A percentile compares a stretch with the other conserved stretches of the same genome.
Conservation (phyloP, 2,888 invertebrate genomes). For the Stenodema calcarata region DNA sequence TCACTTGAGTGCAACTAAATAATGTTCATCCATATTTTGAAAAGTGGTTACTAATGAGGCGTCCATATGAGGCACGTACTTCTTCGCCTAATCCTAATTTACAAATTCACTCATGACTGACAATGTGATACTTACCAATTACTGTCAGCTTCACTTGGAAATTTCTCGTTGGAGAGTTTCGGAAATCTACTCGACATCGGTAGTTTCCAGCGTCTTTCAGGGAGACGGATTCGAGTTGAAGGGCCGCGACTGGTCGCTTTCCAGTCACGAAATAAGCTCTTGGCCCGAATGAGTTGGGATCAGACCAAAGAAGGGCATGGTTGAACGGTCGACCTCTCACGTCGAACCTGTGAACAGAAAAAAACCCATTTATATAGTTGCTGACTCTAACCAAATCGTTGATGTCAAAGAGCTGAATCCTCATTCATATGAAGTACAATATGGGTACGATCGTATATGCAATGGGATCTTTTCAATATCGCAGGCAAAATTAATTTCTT, state of each 20-base stretch:
- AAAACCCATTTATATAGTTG: background rate
- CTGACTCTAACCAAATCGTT: no score
- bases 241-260: constrained; percentile 63
- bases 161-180: constrained; percentile 66
- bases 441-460: no score
- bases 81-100: no score
- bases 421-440: no score
- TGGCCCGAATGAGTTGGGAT: constrained; percentile 64
- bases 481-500: no score
- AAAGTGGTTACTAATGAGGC: no score
- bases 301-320: constrained; percentile 65
- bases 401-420: no score
- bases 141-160: constrained; percentile 67
- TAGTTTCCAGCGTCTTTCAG: constrained; percentile 61
- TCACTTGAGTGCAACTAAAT: no score
- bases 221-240: constrained; percentile 64
- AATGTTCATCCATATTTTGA: no score
- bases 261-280: constrained; percentile 64
- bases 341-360: constrained; percentile 62
- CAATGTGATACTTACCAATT: constrained; percentile 64
- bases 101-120: no score
- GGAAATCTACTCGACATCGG: constrained; percentile 67
- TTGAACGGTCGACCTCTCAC: constrained; percentile 64
- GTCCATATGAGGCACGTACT: no score
- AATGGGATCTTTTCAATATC: no score